phyloP scores from a whole-genome alignment of 2,888 invertebrate genomes.

The Phortica okadai region DNA sequence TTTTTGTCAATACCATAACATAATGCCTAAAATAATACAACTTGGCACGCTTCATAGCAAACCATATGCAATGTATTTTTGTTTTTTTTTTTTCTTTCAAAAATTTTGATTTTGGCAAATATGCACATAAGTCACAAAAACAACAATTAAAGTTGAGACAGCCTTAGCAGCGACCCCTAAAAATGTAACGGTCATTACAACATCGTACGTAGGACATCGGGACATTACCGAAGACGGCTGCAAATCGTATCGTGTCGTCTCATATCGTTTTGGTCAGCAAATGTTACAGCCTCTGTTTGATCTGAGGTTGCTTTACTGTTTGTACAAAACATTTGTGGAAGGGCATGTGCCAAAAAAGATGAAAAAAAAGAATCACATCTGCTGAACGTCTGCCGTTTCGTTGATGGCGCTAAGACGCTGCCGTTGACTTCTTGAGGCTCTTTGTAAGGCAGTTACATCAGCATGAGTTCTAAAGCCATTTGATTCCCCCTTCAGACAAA shows the following conservation, averaged over 20 bases:
- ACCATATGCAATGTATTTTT: conserved; percentile 18
- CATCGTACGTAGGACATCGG: conserved; percentile 6
- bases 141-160: neutral
- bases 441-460: conserved; percentile 15
- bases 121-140: conserved; percentile 5
- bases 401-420: conserved; percentile 53
- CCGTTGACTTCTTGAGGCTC: conserved; percentile 58
- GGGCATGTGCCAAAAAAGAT: conserved; percentile 46
- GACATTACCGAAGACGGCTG: conserved; percentile 15
- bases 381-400: conserved; percentile 41
- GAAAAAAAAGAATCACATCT: conserved; percentile 55
- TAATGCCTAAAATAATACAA: conserved; percentile 29
- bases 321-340: conserved; percentile 22
- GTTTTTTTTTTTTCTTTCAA: neutral
- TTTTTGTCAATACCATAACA: neutral
- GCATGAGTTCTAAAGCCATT: conserved; percentile 13
- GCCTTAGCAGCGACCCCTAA: neutral
- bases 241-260: conserved; percentile 16
- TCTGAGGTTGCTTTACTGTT: conserved; percentile 16
- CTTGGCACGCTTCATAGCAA: conserved; percentile 12
- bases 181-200: conserved; percentile 26
- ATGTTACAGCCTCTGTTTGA: conserved; percentile 9
- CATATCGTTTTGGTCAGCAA: neutral
- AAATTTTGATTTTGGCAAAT: neutral
- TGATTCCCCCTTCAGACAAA: conserved; percentile 19